Evolutionary conservation across 2,113 vertebrate genomes (phyloP).

Genomic region (Hiodon tergisus): DNA sequence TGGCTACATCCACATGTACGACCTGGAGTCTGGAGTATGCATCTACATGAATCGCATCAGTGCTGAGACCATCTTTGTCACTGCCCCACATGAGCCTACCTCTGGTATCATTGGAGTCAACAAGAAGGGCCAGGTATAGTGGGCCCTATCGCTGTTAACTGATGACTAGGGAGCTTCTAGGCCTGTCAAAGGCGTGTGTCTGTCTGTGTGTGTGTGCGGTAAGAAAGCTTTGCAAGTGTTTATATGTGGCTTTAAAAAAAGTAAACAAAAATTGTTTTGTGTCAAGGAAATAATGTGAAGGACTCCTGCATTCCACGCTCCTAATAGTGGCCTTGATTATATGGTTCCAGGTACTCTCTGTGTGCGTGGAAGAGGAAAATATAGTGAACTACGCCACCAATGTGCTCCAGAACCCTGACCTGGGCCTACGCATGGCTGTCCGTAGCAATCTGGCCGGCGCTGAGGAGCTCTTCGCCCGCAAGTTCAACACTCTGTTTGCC

Average conservation of each 20-base stretch:
- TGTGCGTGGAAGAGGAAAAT: conserved; percentile 91
- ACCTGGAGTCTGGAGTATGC: conserved; percentile 83
- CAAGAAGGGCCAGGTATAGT: conserved; percentile 85
- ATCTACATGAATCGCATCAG: conserved; percentile 93
- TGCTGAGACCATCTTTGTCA: conserved; percentile 88
- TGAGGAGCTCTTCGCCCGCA: conserved; percentile 82
- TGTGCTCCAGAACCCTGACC: conserved; percentile 85
- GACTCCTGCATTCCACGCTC: neutral
- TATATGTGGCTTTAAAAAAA: neutral
- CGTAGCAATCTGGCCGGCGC: conserved; percentile 82
- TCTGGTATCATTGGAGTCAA: conserved; percentile 90
- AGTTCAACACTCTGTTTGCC: conserved; percentile 81
- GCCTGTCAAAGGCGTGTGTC: neutral
- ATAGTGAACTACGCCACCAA: conserved; percentile 84
- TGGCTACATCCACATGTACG: conserved; percentile 87
- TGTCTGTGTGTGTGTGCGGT: neutral
- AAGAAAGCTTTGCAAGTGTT: too few relatives aligned
- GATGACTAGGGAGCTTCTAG: neutral
- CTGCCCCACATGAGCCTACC: conserved; percentile 80
- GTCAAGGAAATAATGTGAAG: too few relatives aligned
- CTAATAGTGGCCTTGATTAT: neutral
- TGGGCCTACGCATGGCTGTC: conserved; percentile 81
- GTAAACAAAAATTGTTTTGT: too few relatives aligned
- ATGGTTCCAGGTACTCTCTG: conserved; percentile 73
- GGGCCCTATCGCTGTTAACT: neutral